Base-by-base conservation (phyloP, 2,113 vertebrate species). In the Spea bombifrons region DNA sequence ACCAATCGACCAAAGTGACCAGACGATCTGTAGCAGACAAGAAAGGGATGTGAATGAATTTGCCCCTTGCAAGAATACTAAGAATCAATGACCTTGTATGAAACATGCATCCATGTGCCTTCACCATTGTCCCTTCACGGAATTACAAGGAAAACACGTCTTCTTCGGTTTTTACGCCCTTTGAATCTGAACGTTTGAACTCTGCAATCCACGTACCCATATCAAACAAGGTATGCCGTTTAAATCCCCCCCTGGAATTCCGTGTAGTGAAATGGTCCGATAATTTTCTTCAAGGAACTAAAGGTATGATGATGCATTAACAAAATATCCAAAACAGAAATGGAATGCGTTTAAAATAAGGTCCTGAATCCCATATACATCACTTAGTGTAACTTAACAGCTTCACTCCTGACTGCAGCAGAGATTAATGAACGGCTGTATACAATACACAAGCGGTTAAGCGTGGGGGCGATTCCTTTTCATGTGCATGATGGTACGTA, bases 361-460 rank as follows among this genome's bases (percentile, higher is more conserved):
- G 15, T 12, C 5, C 44, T 0, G 69, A 45, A 57, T 55, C 44
- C 75, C 16, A 43, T 48, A 69, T 69, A 43, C 9, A 43, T 52
- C 30, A 44, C 55, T 66, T 64, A 8, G 1, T 13, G 66, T 46
- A 66, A 47, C n/a, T 50, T 16, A 75, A 17, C 52, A 59, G 49
- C 55, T 16, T 66, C 52, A 7, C 5, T 47, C 66, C 17, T 49
- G 15, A 47, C 45, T 12, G 46, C 68, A 69, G 8, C 10, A 7
- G 43, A 59, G 65, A 69, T 69, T 48, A 66, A 69, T 44, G 75
- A n/a, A 16, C 57, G 66, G 67, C 66, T 76, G 66, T 13, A 47
- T 47, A 53, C 3, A 68, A 67, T 45, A 44, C 7, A 6, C 43
- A 63, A 52, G 48, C 52, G 57, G 43, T 52, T 48, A 43, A 5